Base-by-base conservation (phyloP, 2,888 invertebrate genomes). In the Scelioninae gen. 1 region DNA sequence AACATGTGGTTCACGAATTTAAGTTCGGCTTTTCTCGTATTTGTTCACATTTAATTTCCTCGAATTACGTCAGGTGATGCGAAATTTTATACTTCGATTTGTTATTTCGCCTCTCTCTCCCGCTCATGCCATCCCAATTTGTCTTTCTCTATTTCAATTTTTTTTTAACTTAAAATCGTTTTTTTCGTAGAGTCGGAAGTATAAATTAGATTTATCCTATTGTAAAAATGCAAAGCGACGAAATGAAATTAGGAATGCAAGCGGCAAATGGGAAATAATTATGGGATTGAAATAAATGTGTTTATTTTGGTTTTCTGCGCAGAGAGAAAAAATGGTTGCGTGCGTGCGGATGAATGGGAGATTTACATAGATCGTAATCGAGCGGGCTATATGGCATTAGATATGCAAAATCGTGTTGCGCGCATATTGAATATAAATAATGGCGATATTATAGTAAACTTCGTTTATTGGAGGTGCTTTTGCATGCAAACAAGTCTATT, bases 291-390 rank as follows among this genome's bases (percentile, higher is more conserved):
- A 79, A 65, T 66, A 79, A 78, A 79, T 71, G 62, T 76, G 71
- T 63, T 62, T 69, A 49, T 77, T 78, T 78, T 63, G 63, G 56
- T 63, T 78, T 43, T 78, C 63, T 69, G n/a, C n/a, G n/a, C n/a
- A n/a, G n/a, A n/a, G n/a, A n/a, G n/a, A n/a, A n/a, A n/a, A n/a
- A n/a, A n/a, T n/a, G n/a, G n/a, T n/a, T n/a, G n/a, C n/a, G n/a
- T n/a, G n/a, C n/a, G n/a, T 78, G 62, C 34, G 53, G 23, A 51
- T 78, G 71, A 79, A 79, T 79, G 51, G 58, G 11, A 13, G 51
- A 71, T 79, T 79, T 58, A 71, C 78, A 79, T 79, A 79, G 78
- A 79, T 72, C 32, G 13, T 68, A 78, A 78, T 77, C 77, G 34
- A 4, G 23, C 29, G 10, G 51, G 38, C 53, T 40, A 62, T 68